phyloP scores from a whole-genome alignment of 2,888 invertebrate genomes.

The Sminthurides aquaticus region DNA sequence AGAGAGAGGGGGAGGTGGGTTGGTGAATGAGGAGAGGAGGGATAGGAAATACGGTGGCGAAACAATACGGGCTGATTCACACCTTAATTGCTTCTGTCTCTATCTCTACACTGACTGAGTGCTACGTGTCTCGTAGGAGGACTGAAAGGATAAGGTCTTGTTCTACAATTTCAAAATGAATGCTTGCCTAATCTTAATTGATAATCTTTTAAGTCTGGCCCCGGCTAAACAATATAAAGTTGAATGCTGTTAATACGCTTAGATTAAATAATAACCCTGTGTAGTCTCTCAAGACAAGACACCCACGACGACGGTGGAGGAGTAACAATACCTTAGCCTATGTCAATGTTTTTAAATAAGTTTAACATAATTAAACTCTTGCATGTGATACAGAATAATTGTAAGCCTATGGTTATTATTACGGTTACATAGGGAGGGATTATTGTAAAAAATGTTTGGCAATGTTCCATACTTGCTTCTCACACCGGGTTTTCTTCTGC shows the following conservation, averaged over 20 bases:
- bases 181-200: conserved; percentile 3
- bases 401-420: no score
- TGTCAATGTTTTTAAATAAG: no score
- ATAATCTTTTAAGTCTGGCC: conserved; percentile 1
- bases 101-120: background rate
- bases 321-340: background rate
- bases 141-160: background rate
- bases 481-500: no score
- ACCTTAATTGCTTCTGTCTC: conserved; percentile 3
- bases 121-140: no score
- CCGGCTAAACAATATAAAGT: background rate
- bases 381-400: no score
- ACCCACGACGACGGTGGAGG: background rate
- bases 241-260: background rate
- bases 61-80: conserved; percentile 3
- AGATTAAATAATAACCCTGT: conserved; percentile 3
- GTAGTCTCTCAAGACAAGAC: conserved; percentile 1
- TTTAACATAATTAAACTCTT: no score
- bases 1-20: no score
- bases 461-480: no score
- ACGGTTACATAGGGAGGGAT: no score
- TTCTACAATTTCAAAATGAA: conserved; percentile 2
- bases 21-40: no score
- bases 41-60: background rate
- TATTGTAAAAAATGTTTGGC: no score